Evolutionary conservation across 2,797 vertebrate species (phyloP), one percentile per base, ranked within the genome.

Genomic region (Calcarius lapponicus): DNA sequence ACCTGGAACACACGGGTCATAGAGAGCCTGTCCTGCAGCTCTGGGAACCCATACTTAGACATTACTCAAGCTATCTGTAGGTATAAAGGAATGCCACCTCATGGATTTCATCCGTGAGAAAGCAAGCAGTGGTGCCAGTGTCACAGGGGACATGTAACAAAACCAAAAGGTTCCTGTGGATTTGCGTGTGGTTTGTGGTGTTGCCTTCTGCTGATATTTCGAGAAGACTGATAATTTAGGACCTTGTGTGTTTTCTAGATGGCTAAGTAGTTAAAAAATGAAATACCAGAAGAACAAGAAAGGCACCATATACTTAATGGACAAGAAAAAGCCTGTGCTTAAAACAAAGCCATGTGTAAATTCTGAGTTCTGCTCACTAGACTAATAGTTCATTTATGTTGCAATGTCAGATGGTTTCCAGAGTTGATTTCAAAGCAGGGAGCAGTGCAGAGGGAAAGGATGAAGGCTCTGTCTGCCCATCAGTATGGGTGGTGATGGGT

Each of bases 381-480:
- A 93, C 64, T 93, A 95, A 83, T 86, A 86, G 65, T 85, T 93
- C 78, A 72, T 92, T 96, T 97, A 91, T 95, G 73, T 96, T 95
- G 93, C 74, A 64, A 26, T 96, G 91, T 73, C 19, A 40, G 45
- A 58, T 67, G 69, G 34, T 91, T 97, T 96, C 69, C 83, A 80
- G 89, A 91, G 70, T 24, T 1, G 3, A 67, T 95, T 96, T 85
- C 64, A 88, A 64, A 88, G 45, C 90, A 87, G 78, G 91, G 83
- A 48, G 65, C 76, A 83, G 60, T 13, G 40, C 45, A 32, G n/a
- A 82, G 69, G 78, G 38, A 64, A 40, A 53, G 50, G 11, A 7
- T 45, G 21, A 50, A 21, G 67, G 48, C 48, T 96, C 47, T 85
- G 62, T 36, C n/a, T 90, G 73, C 80, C 36, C 21, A 13, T 32